phyloP scores from a whole-genome alignment of 1,140 invertebrate species.

The Holcopasites calliopsidis region DNA sequence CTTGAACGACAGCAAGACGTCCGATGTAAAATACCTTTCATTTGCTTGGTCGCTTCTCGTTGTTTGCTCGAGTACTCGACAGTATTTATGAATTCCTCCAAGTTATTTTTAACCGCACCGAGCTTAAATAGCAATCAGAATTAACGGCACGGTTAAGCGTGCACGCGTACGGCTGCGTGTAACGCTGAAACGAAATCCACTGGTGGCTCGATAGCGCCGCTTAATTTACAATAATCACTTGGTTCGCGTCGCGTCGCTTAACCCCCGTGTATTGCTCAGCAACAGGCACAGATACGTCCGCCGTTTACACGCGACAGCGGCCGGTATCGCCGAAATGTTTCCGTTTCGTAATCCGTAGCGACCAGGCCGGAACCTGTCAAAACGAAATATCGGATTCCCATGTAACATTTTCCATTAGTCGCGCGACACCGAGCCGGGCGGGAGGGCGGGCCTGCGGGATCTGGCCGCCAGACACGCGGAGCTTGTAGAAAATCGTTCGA shows the following conservation, averaged over 20 bases:
- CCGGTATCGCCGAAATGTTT: constrained; percentile 7
- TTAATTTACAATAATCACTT: constrained; percentile 29
- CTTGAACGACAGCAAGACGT: constrained; percentile 2
- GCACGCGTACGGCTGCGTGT: background rate
- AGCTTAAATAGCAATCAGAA: constrained; percentile 37
- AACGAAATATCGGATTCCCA: constrained; percentile 29
- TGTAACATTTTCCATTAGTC: constrained; percentile 22
- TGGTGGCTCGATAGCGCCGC: constrained; percentile 24
- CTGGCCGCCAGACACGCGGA: no score
- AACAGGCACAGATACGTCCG: no score
- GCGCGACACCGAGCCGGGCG: background rate
- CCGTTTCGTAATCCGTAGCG: constrained; percentile 12
- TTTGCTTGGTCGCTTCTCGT: constrained; percentile 2
- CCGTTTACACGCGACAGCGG: background rate
- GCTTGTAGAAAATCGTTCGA: no score
- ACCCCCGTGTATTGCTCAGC: no score
- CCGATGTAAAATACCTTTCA: background rate
- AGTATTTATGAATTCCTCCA: constrained; percentile 24
- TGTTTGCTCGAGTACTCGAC: constrained; percentile 22
- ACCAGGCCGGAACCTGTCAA: background rate
- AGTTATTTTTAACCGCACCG: constrained; percentile 28
- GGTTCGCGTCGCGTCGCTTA: background rate
- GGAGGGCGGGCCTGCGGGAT: no score
- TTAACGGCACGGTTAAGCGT: background rate
- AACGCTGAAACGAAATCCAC: constrained; percentile 28